Base-by-base conservation (phyloP, 2,888 invertebrate genomes). In the Stenotaenia linearis region DNA sequence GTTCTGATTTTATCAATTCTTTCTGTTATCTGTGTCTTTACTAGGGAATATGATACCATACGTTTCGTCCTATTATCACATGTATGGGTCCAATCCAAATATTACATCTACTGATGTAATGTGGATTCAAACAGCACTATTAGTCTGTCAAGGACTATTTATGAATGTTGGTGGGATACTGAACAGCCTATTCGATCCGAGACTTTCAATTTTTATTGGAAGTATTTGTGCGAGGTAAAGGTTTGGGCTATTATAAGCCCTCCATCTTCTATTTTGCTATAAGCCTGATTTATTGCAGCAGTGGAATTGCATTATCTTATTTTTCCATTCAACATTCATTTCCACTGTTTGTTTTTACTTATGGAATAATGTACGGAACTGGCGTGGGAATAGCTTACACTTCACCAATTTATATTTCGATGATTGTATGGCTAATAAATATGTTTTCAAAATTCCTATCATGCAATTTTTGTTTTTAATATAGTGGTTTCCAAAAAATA, bases 321-420 rank as follows among this genome's bases (percentile, higher is more conserved):
- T 83, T 84, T 78, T 81, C 84, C 12, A 83, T 86, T 6, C 78
- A 84, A 18, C 37, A 80, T 30, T 35, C 61, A 6, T 21, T 61
- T 5, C 5, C 1, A 61, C 61, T 10, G 9, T 21, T 61, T 9
- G 23, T 15, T 1, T 4, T 28, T 23, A 61, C 61, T 12, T 61
- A 61, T 28, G 61, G 61, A 61, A 61, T 83, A 69, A 56, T 84
- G 83, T 76, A 84, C 82, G 82, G 83, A 37, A 18, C 83, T 79
- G 86, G 86, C 6, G 82, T 84, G 6, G 84, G 85, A 75, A 81
- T 85, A 12, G 84, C 85, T 12, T 85, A 86, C 81, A 82, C 84
- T 56, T 78, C 84, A n/a, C 85, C 86, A 12, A 79, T 86, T 35
- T 83, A 84, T 37, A 83, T 32, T 32, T 9, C 9, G 32, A 32